Base-by-base conservation (phyloP, 2,113 vertebrate species). In the Corythornis vintsioides region DNA sequence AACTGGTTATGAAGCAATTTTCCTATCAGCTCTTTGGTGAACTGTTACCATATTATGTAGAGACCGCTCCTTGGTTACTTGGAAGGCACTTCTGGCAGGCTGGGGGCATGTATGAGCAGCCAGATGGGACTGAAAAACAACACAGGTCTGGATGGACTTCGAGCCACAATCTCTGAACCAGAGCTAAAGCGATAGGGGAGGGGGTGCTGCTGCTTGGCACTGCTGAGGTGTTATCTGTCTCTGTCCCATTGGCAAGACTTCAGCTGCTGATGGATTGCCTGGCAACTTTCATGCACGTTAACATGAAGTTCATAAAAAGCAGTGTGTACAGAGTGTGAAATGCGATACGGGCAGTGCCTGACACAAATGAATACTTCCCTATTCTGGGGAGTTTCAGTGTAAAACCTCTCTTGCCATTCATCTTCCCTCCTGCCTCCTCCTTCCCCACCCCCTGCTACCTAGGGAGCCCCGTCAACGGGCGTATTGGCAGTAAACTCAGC, bases 81-180 rank as follows among this genome's bases (percentile, higher is more conserved):
- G 66, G 70, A 57, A 82, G 57, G 59, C 20, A 0, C 28, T 79
- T 35, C 66, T 85, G 93, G 84, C 78, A 85, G 84, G 59, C 3
- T 19, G 45, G 47, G 63, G 61, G 50, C 45, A 64, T 0, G 2
- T 29, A 38, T 0, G 8, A 35, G 2, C 24, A 82, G 74, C n/a
- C 57, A 88, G 83, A 18, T 0, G 2, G 73, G 73, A 56, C 31
- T 20, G 40, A 38, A 29, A 55, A 69, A 8, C 21, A 7, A 1
- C 3, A 2, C 0, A 0, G 9, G 38, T 60, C 42, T 0, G 1
- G 45, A 8, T 29, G 66, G 77, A 10, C 31, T 40, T 0, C 1
- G n/a, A 83, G 65, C 11, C 8, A 3, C 1, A 3, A 17, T 28
- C 61, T 60, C 0, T 0, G 3, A 61, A 28, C 0, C 55, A 25